Conservation (phyloP, 2,113 vertebrate genomes). For the Poecilia latipinna region DNA sequence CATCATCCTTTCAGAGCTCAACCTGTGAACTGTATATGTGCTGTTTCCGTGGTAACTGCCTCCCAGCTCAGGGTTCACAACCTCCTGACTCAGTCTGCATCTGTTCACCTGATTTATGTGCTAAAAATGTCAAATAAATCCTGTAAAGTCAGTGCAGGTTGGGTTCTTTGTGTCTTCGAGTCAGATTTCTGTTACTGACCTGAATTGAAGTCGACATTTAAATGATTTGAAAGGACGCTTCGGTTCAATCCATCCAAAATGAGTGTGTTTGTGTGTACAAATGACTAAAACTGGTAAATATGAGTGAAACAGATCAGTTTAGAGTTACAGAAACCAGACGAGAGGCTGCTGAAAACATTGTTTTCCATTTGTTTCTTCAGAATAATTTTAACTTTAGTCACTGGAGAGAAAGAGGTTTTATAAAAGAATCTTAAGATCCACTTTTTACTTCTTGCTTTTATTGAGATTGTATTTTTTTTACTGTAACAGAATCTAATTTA, state of each 20-base stretch:
- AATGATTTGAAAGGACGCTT: no score
- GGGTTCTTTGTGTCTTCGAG: not conserved
- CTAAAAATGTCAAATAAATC: not conserved
- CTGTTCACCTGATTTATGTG: not conserved
- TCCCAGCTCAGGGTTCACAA: not conserved
- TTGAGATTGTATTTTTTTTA: no score
- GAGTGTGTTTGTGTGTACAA: not conserved
- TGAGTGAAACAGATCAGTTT: not conserved
- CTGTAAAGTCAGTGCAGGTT: not conserved
- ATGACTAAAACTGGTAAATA: not conserved
- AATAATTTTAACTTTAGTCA: not conserved
- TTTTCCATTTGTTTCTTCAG: no score
- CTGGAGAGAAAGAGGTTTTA: no score
- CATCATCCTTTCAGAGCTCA: not conserved
- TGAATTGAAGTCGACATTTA: no score
- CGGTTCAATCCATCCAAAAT: not conserved
- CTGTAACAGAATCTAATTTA: no score
- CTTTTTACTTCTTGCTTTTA: no score
- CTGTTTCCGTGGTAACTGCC: not conserved
- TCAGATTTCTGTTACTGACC: not conserved
- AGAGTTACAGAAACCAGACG: not conserved
- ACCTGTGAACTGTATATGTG: not conserved
- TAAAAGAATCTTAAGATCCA: no score
- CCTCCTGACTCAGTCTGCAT: not conserved
- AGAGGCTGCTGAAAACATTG: not conserved